phyloP scores from a whole-genome alignment of 2,113 vertebrate genomes.

The Mungos mungo region DNA sequence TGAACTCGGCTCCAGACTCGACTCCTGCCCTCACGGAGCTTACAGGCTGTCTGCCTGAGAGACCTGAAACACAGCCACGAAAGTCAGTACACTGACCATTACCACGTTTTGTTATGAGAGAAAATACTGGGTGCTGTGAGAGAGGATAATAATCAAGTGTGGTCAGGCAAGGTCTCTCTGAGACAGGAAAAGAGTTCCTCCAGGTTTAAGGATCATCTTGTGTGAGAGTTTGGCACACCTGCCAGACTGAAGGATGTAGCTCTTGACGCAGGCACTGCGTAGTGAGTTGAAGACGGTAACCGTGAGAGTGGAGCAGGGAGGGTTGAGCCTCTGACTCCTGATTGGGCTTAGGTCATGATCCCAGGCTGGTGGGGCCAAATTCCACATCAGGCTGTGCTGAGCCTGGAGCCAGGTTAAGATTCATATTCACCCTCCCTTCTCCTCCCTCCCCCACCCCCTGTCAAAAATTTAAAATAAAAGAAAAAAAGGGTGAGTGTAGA shows the following conservation, averaged over 20 bases:
- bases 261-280: fast-evolving
- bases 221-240: neutral
- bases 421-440: no score
- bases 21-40: neutral
- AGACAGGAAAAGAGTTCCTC: neutral
- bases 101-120: neutral
- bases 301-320: neutral
- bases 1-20: neutral
- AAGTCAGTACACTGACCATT: neutral
- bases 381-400: no score
- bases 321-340: no score
- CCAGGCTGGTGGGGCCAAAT: no score
- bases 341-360: no score
- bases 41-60: neutral
- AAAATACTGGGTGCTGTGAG: neutral
- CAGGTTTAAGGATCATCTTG: neutral
- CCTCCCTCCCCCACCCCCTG: no score
- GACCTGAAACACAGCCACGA: no score
- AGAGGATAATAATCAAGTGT: neutral
- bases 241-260: neutral
- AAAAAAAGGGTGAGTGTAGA: no score
- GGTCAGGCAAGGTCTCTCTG: neutral
- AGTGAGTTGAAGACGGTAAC: neutral
- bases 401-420: no score
- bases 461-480: no score